Conservation (phyloP, 2,888 invertebrate species). For the Stramonita haemastoma region DNA sequence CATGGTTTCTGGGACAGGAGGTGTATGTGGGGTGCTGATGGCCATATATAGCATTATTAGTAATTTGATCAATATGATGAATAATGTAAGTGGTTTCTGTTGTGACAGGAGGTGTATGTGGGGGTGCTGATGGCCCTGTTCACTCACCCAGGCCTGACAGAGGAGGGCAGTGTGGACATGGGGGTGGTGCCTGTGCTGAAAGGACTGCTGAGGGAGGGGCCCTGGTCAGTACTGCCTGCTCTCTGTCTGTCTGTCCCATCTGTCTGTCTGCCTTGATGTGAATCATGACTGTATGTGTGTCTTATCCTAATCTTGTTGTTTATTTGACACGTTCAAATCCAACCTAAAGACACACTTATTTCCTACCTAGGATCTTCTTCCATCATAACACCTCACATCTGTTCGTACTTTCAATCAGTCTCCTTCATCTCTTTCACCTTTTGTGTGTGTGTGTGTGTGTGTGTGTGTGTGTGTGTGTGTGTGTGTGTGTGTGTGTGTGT, state of each 20-base stretch:
- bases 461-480: no score
- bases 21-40: background rate
- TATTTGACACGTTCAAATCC: no score
- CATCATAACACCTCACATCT: no score
- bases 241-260: no score
- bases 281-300: no score
- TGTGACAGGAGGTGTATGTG: slow-evolving; percentile 59
- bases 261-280: no score
- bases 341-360: no score
- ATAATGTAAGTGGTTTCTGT: background rate
- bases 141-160: slow-evolving; percentile 39
- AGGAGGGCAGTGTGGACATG: slow-evolving; percentile 57
- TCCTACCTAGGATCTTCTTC: no score
- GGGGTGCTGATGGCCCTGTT: slow-evolving; percentile 54
- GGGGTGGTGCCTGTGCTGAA: slow-evolving; percentile 58
- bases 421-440: no score
- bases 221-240: slow-evolving; percentile 55
- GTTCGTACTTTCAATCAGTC: no score
- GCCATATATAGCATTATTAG: background rate
- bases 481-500: background rate
- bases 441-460: no score
- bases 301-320: background rate
- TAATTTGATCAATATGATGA: no score
- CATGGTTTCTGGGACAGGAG: background rate
- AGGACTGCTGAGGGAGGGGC: slow-evolving; percentile 60